A percentile compares a stretch with the other conserved stretches of the same genome.
Conservation (phyloP, 2,113 vertebrate species). For the Caloenas nicobarica region DNA sequence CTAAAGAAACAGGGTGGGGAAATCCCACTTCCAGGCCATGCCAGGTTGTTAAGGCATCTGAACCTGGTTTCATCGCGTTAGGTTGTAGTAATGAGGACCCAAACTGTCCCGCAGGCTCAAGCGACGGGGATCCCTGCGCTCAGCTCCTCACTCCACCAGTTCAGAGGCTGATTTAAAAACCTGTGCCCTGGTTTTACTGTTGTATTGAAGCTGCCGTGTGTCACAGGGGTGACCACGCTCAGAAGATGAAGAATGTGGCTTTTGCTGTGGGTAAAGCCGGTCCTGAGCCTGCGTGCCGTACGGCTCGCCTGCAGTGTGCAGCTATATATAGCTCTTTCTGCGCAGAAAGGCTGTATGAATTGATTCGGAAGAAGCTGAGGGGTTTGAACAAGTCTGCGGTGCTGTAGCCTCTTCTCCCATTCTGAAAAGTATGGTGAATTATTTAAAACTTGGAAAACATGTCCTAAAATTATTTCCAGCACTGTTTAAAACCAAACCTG, state of each 20-base stretch:
- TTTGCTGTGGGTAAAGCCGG: conserved; percentile 7
- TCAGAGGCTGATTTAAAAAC: background rate
- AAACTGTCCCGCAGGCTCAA: background rate
- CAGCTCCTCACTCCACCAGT: background rate
- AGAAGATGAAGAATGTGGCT: background rate
- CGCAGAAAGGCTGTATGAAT: conserved; percentile 30
- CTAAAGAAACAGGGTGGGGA: background rate
- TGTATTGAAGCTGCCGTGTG: background rate
- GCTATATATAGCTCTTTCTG: conserved; percentile 58
- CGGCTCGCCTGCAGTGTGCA: conserved; percentile 33
- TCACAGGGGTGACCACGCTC: background rate
- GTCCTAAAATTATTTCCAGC: background rate
- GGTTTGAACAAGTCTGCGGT: conserved; percentile 28
- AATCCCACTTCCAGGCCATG: background rate
- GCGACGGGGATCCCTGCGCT: background rate
- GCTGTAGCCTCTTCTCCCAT: background rate
- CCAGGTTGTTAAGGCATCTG: background rate
- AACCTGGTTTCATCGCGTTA: background rate
- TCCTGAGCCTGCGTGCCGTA: background rate
- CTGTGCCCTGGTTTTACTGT: background rate
- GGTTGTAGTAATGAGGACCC: background rate
- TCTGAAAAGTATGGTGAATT: background rate
- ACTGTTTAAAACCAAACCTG: background rate
- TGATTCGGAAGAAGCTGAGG: conserved; percentile 39
- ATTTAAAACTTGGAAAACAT: background rate